Evolutionary conservation across 1,140 invertebrate species (phyloP).

Genomic region (Plectrocnemia conspersa): DNA sequence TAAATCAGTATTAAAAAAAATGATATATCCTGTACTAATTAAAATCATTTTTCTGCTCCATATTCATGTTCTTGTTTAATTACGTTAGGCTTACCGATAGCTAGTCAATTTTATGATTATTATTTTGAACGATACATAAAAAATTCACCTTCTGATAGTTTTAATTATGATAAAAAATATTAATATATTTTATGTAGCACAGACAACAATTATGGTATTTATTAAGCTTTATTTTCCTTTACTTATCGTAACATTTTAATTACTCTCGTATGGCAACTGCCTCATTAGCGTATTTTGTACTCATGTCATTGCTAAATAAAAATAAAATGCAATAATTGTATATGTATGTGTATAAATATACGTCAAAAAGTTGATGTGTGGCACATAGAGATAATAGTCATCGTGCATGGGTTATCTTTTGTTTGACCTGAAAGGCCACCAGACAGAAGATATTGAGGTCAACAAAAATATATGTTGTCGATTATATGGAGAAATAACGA

Average conservation of each 20-base stretch:
- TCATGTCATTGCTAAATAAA: too few relatives aligned
- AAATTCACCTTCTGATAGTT: neutral
- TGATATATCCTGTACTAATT: too few relatives aligned
- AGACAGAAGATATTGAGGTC: slow-evolving; percentile 13
- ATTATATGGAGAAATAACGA: too few relatives aligned
- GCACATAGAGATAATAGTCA: neutral
- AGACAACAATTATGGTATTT: too few relatives aligned
- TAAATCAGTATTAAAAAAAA: too few relatives aligned
- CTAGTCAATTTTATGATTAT: neutral
- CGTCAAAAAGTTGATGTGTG: slow-evolving; percentile 6
- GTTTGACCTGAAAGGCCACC: neutral
- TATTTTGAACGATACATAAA: neutral
- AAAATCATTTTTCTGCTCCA: neutral
- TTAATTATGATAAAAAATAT: neutral
- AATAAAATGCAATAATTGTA: too few relatives aligned
- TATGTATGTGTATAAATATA: too few relatives aligned
- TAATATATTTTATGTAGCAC: neutral
- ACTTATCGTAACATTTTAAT: neutral
- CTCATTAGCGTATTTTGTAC: too few relatives aligned
- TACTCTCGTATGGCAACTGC: neutral
- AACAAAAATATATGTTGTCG: too few relatives aligned
- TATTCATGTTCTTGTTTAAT: neutral
- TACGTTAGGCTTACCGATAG: neutral
- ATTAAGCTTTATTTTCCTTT: too few relatives aligned
- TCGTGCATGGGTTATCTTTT: slow-evolving; percentile 13